These are phyloP conservation scores for Anthrax anthrax DNA, from an alignment of 2,888 invertebrate species.

Conservation along the genomic window DNA sequence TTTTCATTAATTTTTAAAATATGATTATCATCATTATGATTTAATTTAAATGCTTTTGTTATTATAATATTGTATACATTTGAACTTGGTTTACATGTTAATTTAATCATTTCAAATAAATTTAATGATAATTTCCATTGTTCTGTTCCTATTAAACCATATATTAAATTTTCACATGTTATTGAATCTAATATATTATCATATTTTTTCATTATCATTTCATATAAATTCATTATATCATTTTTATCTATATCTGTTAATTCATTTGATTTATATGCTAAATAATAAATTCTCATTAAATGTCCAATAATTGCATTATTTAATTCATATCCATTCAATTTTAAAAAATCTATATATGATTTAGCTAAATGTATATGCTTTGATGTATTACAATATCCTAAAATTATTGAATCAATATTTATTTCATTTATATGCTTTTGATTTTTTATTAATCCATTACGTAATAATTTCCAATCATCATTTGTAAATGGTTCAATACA, in stretches of 20 bases:
- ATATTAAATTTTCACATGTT: slow-evolving; percentile 45
- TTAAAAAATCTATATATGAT: slow-evolving; percentile 44
- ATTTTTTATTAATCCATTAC: slow-evolving; percentile 17
- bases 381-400: slow-evolving; percentile 37
- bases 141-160: slow-evolving; percentile 46
- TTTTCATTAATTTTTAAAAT: slow-evolving; percentile 5
- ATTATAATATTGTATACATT: slow-evolving; percentile 40
- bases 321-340: slow-evolving; percentile 34
- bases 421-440: slow-evolving; percentile 21
- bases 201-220: slow-evolving; percentile 33
- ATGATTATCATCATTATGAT: background rate
- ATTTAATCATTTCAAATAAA: slow-evolving; percentile 44
- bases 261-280: slow-evolving; percentile 17
- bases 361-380: slow-evolving; percentile 38
- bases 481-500: background rate
- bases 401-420: slow-evolving; percentile 46
- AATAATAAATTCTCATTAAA: slow-evolving; percentile 41
- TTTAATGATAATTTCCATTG: slow-evolving; percentile 48
- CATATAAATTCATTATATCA: slow-evolving; percentile 40
- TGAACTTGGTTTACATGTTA: slow-evolving; percentile 36
- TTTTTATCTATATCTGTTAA: slow-evolving; percentile 37
- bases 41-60: slow-evolving; percentile 39
- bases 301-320: slow-evolving; percentile 45
- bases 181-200: slow-evolving; percentile 42
- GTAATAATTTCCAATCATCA: slow-evolving; percentile 22